Evolutionary conservation across 2,113 vertebrate genomes (phyloP), one percentile per base, ranked within the genome.

Genomic region (Oryzias celebensis): DNA sequence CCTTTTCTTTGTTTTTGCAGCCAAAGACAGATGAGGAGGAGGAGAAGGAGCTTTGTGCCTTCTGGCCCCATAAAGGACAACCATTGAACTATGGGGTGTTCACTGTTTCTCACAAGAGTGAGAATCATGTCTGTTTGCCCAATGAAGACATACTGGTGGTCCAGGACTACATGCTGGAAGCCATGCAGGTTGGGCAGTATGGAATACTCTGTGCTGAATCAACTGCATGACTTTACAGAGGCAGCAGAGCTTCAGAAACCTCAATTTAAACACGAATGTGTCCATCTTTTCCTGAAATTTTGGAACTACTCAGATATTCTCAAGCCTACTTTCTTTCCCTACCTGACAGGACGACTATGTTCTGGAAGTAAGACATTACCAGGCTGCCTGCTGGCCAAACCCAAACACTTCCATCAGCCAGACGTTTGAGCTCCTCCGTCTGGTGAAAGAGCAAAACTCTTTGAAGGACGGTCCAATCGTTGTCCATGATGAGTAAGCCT

Each of bases 341-440:
- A 1, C 62, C 13, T 44, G 17, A 48, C 77, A 99, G 97, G 96
- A 99, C 81, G 97, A 99, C 82, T 98, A 92, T 4, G 91, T 96
- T 52, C 91, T 97, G 75, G 95, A 98, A 90, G 95, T 99, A 75
- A 94, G 92, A 60, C 96, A 95, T 82, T 98, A 94, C 83, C 92
- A 92, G 28, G 90, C 92, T 68, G 93, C 96, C 49, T 93, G 86
- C 72, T 99, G 97, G 97, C 97, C 96, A 48, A 96, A 98, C 89
- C 97, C 96, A 6, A 96, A 99, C 83, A 92, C 94, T 64, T 93
- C 95, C 48, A 94, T 98, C 74, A 98, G 96, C 80, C 95, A 92
- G 89, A 96, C 94, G 28, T 98, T 98, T 69, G 94, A 98, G 89
- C 90, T 99, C 55, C 87, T 96, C 72, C 91, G 84, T 75, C 79